Evolutionary conservation across 2,888 invertebrate genomes (phyloP), one percentile per base, ranked within the genome.

Genomic region (Dicyrtoma fusca): DNA sequence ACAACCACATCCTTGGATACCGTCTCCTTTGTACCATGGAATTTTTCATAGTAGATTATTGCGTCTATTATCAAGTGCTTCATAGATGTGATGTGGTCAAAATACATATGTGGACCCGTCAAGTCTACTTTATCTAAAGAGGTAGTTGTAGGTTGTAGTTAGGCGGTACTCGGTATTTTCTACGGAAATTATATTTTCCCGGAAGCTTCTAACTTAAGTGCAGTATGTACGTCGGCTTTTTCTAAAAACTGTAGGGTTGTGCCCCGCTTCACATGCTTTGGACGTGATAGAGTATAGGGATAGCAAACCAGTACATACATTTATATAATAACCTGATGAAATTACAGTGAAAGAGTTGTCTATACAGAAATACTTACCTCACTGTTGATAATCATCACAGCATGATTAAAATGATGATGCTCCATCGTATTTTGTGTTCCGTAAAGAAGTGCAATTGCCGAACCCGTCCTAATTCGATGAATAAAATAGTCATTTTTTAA

Each of bases 331-430:
- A n/a, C n/a, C n/a, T n/a, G n/a, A n/a, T n/a, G n/a, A n/a, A n/a
- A n/a, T n/a, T n/a, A n/a, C n/a, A n/a, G n/a, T n/a, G n/a, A n/a
- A n/a, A n/a, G n/a, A n/a, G n/a, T n/a, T n/a, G n/a, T n/a, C n/a
- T n/a, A n/a, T n/a, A n/a, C n/a, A n/a, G 34, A 34, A 34, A 19
- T 0, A 69, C 82, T 79, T 82, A 86, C 86, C 82, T 86, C 86
- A 74, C 85, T 85, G 79, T 85, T 86, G 80, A 88, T 83, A 61
- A 88, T 88, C 82, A 87, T 87, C 59, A 88, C 87, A 5, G 88
- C 87, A 81, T 88, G 88, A 82, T 88, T 88, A 83, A 88, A 88
- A 82, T 88, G 88, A 79, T 88, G 88, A 76, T 88, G 87, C 79
- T 88, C 88, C 88, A 88, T 88, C 21, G 88, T 88, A 64, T 87